Evolutionary conservation across 2,797 vertebrate species (phyloP), one percentile per base, ranked within the genome.

Genomic region (Rhinoraja longicauda): DNA sequence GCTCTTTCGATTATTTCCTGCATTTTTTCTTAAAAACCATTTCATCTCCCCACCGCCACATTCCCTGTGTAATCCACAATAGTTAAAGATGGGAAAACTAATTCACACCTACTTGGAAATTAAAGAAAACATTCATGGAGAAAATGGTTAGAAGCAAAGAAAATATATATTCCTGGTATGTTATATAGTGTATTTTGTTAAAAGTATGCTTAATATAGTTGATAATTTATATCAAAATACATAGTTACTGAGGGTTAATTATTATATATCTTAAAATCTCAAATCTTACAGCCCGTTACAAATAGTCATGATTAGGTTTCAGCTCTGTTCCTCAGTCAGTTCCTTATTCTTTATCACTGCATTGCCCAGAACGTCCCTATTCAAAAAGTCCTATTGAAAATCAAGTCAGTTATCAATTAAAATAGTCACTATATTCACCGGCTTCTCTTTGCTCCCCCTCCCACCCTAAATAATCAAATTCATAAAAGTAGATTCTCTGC

Each of bases 221-320:
- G 96, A 96, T 97, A 97, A 96, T 97, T 98, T 98, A 98, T 99
- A 98, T 98, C 97, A 99, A 99, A 99, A 99, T 99, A 99, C 98
- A 98, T 98, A 98, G 97, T 98, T 97, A 98, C 96, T 96, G 95
- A 97, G 97, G 97, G 97, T 98, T 98, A 98, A 98, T 92, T 92
- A 88, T 36, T 67, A 98, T 98, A 97, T 96, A 97, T 96, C 97
- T 98, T 97, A 97, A 97, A 97, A 98, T 98, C 97, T 98, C 97
- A 96, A 93, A 84, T 94, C 75, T 92, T 53, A 53, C 4, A 15
- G 24, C 70, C 90, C 70, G 75, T 92, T 92, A 75, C 90, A 92
- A 92, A 92, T 29, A 53, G 90, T 57, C n/a, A 88, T 75, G 90
- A 92, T 92, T 75, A 92, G 39, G 4, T 97, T 97, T 97, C 97